These are phyloP conservation scores for Drosophila niveifrons DNA, from an alignment of 2,888 invertebrate genomes.

Conservation along the genomic window DNA sequence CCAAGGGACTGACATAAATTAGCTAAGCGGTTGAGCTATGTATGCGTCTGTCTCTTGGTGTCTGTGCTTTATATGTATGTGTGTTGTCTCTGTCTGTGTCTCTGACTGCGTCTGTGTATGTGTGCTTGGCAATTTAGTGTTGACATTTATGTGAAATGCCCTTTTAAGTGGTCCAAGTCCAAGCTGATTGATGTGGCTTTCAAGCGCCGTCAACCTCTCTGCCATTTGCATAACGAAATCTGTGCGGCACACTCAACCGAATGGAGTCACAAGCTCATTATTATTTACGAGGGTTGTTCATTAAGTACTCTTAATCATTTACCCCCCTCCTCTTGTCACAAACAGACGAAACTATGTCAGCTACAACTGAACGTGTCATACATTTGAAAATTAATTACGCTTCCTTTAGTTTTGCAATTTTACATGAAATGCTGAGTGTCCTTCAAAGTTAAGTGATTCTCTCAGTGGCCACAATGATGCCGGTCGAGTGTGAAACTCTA, in stretches of 20 bases:
- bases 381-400: not conserved
- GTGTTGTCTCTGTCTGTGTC: constrained; percentile 15
- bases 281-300: constrained; percentile 9
- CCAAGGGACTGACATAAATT: constrained; percentile 50
- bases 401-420: not conserved
- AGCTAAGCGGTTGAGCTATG: constrained; percentile 41
- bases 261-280: constrained; percentile 17
- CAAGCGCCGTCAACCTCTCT: constrained; percentile 12
- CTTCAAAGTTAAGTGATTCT: not conserved
- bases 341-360: not conserved
- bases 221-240: constrained; percentile 47
- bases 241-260: constrained; percentile 23
- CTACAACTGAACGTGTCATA: not conserved
- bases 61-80: not conserved
- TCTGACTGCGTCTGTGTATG: constrained; percentile 20
- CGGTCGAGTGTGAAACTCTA: not conserved
- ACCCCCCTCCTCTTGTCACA: not conserved
- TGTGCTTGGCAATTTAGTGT: constrained; percentile 63
- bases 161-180: constrained; percentile 58
- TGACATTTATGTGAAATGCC: constrained; percentile 74
- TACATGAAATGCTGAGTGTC: not conserved
- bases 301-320: constrained; percentile 17
- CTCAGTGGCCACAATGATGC: not conserved
- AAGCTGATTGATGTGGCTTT: constrained; percentile 66
- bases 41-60: constrained; percentile 11